Conservation (phyloP, 2,888 invertebrate genomes). For the Monopis laevigella region DNA sequence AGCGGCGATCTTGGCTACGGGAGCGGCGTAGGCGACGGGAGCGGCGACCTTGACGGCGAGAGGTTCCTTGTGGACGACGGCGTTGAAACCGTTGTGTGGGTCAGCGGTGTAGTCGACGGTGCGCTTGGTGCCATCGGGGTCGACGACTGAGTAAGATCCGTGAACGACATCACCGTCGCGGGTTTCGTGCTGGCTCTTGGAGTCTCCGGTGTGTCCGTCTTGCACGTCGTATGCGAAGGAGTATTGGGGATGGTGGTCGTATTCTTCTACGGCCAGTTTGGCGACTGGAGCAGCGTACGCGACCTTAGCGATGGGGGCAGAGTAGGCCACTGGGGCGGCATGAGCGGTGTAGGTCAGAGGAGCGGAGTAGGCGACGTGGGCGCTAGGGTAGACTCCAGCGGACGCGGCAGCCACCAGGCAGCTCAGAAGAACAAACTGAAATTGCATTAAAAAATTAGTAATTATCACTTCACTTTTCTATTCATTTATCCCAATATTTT, state of each 20-base stretch:
- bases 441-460: constrained; percentile 11
- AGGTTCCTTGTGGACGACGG: constrained; percentile 54
- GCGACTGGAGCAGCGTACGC: constrained; percentile 15
- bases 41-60: constrained; percentile 24
- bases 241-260: constrained; percentile 37
- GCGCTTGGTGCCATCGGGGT: constrained; percentile 57
- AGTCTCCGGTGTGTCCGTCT: constrained; percentile 14
- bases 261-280: constrained; percentile 27
- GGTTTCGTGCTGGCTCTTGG: constrained; percentile 51
- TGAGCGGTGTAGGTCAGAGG: constrained; percentile 24
- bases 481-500: no score
- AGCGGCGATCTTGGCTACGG: constrained; percentile 15
- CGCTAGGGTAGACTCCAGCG: constrained; percentile 37
- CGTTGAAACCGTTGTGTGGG: constrained; percentile 58
- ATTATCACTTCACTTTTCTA: no score
- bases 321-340: constrained; percentile 36
- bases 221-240: constrained; percentile 4
- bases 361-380: constrained; percentile 15
- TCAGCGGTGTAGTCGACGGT: constrained; percentile 62
- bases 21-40: constrained; percentile 13
- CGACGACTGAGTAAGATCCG: constrained; percentile 56
- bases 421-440: constrained; percentile 22
- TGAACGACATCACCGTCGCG: constrained; percentile 59
- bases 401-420: constrained; percentile 45
- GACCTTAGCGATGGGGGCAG: constrained; percentile 33